Base-by-base conservation (phyloP, 1,140 invertebrate genomes). In the honey bee (Apis mellifera) region DNA sequence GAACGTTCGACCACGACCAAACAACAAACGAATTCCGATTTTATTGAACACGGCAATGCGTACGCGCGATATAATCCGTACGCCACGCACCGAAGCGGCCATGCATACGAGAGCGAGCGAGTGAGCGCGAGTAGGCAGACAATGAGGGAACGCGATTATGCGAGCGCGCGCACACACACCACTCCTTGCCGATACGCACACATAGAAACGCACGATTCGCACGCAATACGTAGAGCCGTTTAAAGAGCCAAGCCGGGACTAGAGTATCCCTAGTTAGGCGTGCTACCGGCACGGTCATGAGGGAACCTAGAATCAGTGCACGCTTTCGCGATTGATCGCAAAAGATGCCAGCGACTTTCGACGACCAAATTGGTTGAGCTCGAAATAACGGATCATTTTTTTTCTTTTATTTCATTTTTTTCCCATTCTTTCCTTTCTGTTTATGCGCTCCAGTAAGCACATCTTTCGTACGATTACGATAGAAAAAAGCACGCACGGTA, bases 191-290 rank as follows among this genome's bases (percentile, higher is more conserved):
- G 32, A 59, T 26, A 75, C 60, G 55, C 65, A 62, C 73, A 83
- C 72, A 64, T n/a, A 52, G n/a, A n/a, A 54, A 62, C 21, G 62
- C 76, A 66, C 68, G 42, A 73, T 79, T 79, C 82, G 77, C 78
- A 76, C 78, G 64, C 71, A 52, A 75, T 82, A 81, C 78, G 60
- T 75, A 64, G 82, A 87, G 79, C 78, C 86, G 84, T 89, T 89
- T 89, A 89, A 89, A 89, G 87, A 89, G 87, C 87, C 86, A 68
- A 79, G 77, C 87, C 84, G 87, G 66, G 71, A 84, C 74, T 74
- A 84, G 60, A 76, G 85, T 72, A 50, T 74, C 84, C 70, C 83
- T 82, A 79, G 86, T 87, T 78, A 84, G 86, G 78, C 83, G 75
- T 81, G 78, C 75, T 85, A 75, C 82, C 82, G 82, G 78, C 85